Evolutionary conservation across 2,113 vertebrate genomes (phyloP).

Genomic region (Hipposideros armiger): DNA sequence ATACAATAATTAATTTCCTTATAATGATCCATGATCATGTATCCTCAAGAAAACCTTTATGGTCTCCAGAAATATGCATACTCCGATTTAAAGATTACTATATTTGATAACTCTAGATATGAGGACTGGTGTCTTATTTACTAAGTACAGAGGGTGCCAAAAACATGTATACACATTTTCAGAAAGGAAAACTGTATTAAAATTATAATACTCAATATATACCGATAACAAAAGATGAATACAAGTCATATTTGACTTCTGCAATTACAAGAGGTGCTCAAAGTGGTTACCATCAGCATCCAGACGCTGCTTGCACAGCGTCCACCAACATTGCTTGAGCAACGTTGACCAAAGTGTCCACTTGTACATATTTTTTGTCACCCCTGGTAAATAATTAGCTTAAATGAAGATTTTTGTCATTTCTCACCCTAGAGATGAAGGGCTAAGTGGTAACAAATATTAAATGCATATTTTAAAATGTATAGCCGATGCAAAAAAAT

Average conservation of each 20-base stretch:
- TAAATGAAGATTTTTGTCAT: neutral
- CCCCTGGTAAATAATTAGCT: neutral
- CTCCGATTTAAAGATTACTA: neutral
- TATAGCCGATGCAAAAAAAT: neutral
- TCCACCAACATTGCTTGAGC: too few species aligned
- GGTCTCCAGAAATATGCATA: neutral
- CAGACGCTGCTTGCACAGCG: too few species aligned
- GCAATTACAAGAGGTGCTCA: too few species aligned
- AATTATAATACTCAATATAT: too few species aligned
- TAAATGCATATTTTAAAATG: neutral
- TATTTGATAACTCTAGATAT: neutral
- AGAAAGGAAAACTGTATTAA: too few species aligned
- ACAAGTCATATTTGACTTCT: too few species aligned
- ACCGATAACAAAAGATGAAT: too few species aligned
- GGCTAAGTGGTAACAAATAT: neutral
- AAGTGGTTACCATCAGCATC: too few species aligned
- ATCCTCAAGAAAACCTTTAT: neutral
- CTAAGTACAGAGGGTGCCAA: neutral
- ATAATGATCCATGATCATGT: neutral
- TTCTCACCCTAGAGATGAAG: neutral
- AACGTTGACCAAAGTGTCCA: too few species aligned
- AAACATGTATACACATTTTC: too few species aligned
- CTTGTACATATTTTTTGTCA: too few species aligned
- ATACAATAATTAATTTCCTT: neutral
- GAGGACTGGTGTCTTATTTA: neutral